Conservation (phyloP, 2,888 invertebrate species). For the Euplexia lucipara region DNA sequence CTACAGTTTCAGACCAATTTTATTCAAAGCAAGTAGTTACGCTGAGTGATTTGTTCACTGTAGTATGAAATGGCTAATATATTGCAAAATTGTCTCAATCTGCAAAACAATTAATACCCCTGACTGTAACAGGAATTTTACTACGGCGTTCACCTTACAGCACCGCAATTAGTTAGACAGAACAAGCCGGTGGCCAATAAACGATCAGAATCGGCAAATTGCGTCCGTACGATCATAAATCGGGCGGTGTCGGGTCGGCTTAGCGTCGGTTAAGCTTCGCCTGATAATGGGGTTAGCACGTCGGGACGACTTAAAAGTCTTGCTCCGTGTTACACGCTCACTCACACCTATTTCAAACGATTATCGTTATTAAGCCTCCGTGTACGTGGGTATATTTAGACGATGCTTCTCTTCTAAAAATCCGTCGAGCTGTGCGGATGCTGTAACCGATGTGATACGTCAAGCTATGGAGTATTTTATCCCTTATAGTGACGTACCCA, state of each 20-base stretch:
- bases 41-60: too few species aligned
- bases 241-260: constrained; percentile 82
- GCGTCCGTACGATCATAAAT: constrained; percentile 84
- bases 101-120: not conserved
- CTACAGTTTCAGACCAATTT: too few species aligned
- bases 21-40: too few species aligned
- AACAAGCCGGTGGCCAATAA: constrained; percentile 80
- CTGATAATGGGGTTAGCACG: constrained; percentile 88
- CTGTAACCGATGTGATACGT: too few species aligned
- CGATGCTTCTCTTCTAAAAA: too few species aligned
- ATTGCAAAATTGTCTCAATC: too few species aligned
- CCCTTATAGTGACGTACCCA: too few species aligned
- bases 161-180: constrained; percentile 50
- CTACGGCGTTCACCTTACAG: constrained; percentile 18
- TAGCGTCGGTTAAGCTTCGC: constrained; percentile 76
- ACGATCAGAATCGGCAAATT: constrained; percentile 86
- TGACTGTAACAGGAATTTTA: not conserved
- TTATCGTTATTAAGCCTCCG: constrained; percentile 37
- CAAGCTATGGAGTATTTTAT: too few species aligned
- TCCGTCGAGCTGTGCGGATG: too few species aligned
- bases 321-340: constrained; percentile 46
- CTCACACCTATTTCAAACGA: constrained; percentile 53
- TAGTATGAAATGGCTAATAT: too few species aligned
- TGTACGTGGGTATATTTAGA: constrained; percentile 17
- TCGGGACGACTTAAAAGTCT: constrained; percentile 83